Conservation (phyloP, 1,140 invertebrate genomes). For the Solenopsis invicta region DNA sequence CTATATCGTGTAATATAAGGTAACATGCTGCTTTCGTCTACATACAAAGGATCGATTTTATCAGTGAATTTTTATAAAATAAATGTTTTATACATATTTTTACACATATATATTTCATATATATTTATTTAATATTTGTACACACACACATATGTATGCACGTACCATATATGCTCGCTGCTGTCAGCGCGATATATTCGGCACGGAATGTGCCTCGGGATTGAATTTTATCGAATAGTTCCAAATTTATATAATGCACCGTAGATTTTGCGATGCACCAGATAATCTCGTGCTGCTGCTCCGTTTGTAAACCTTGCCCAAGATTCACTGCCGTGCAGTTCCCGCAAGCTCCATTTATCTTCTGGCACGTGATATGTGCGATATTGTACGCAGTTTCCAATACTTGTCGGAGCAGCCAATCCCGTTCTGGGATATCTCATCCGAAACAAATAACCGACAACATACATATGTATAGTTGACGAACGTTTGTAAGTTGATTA, state of each 20-base stretch:
- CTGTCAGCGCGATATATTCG: constrained; percentile 22
- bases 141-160: background rate
- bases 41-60: constrained; percentile 7
- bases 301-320: constrained; percentile 43
- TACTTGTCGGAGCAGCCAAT: constrained; percentile 33
- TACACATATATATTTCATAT: background rate
- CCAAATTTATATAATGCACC: constrained; percentile 40
- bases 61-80: background rate
- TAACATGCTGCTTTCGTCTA: background rate
- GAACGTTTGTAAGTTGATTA: background rate
- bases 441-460: constrained; percentile 18
- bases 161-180: background rate
- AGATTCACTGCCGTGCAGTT: constrained; percentile 51
- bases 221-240: constrained; percentile 56
- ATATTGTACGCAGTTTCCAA: constrained; percentile 57
- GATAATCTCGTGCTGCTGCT: constrained; percentile 54
- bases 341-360: constrained; percentile 60
- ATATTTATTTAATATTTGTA: background rate
- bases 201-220: constrained; percentile 3
- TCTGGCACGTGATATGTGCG: constrained; percentile 46
- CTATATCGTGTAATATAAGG: constrained; percentile 9
- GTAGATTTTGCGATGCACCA: constrained; percentile 44
- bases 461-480: background rate
- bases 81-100: background rate
- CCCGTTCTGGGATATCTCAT: constrained; percentile 18